A percentile compares a stretch with the other conserved stretches of the same genome.
These are phyloP conservation scores for Anisognathus igniventris DNA, from an alignment of 2,797 vertebrate species.

Conservation along the genomic window DNA sequence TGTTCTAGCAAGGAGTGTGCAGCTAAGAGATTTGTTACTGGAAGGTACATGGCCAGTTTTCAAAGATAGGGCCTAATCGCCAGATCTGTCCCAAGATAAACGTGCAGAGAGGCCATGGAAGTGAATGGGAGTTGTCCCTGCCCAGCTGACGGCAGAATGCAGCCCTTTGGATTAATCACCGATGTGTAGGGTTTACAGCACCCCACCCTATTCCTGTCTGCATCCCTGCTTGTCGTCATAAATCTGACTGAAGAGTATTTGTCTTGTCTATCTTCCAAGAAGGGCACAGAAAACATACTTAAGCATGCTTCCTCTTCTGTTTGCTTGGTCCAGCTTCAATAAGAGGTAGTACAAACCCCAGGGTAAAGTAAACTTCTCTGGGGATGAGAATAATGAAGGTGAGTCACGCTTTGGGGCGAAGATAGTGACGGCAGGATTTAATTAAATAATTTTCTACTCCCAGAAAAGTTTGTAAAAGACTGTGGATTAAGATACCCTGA, in stretches of 20 bases:
- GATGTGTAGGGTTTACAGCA: slow-evolving; percentile 62
- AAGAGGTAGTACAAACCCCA: slow-evolving; percentile 61
- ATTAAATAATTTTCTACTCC: slow-evolving; percentile 38
- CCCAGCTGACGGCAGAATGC: slow-evolving; percentile 16
- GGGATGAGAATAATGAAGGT: slow-evolving; percentile 53
- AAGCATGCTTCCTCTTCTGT: slow-evolving; percentile 70
- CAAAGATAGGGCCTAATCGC: slow-evolving; percentile 13
- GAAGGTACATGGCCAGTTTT: slow-evolving; percentile 15
- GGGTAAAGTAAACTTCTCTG: slow-evolving; percentile 73
- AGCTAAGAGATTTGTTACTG: neutral
- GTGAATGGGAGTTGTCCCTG: slow-evolving; percentile 53
- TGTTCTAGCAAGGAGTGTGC: neutral
- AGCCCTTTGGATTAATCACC: slow-evolving; percentile 42
- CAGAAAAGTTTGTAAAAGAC: slow-evolving; percentile 39
- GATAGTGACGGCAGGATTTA: slow-evolving; percentile 7
- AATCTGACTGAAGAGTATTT: slow-evolving; percentile 74
- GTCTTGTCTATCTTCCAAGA: slow-evolving; percentile 74
- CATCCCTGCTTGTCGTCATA: slow-evolving; percentile 70
- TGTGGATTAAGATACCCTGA: neutral
- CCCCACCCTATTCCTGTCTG: slow-evolving; percentile 73
- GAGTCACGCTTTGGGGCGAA: slow-evolving; percentile 28
- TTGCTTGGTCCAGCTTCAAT: slow-evolving; percentile 62
- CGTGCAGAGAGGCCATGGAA: slow-evolving; percentile 1
- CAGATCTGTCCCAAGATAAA: slow-evolving; percentile 32
- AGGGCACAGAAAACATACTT: slow-evolving; percentile 69